Conservation (phyloP, 2,888 invertebrate genomes). For the Sussaba pulchella region DNA sequence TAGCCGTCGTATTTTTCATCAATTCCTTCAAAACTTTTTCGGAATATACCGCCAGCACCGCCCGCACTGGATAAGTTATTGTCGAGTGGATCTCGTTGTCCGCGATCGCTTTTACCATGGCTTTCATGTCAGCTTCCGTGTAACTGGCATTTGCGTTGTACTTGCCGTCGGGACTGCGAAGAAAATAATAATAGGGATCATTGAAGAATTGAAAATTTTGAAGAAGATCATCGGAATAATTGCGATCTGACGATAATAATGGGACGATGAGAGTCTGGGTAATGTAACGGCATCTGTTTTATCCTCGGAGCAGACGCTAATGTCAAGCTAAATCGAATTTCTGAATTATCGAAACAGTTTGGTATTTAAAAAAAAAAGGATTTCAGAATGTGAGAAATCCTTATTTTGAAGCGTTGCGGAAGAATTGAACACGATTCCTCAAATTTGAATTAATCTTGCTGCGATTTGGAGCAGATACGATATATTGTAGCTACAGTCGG, state of each 20-base stretch:
- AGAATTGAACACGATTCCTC: too few species aligned
- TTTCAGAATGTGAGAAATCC: too few species aligned
- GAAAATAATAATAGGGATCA: not conserved
- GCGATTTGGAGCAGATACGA: not conserved
- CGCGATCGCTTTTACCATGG: conserved; percentile 88
- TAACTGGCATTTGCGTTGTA: conserved; percentile 86
- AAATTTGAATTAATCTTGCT: too few species aligned
- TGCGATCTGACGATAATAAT: too few species aligned
- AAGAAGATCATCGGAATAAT: too few species aligned
- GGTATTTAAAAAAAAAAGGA: too few species aligned
- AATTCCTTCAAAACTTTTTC: conserved; percentile 87
- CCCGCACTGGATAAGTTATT: conserved; percentile 93
- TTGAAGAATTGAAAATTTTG: too few species aligned
- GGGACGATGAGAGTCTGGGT: too few species aligned
- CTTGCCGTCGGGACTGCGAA: conserved; percentile 71
- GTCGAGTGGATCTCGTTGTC: conserved; percentile 87
- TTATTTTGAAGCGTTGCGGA: too few species aligned
- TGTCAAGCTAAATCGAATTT: too few species aligned
- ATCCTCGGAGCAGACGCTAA: too few species aligned
- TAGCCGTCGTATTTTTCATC: conserved; percentile 84
- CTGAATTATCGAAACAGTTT: not conserved
- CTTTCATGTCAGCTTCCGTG: conserved; percentile 87
- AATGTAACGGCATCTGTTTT: not conserved
- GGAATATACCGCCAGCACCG: conserved; percentile 89
- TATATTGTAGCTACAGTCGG: not conserved